Evolutionary conservation across 2,888 invertebrate species (phyloP).

Genomic region (Scaptomyza flava): DNA sequence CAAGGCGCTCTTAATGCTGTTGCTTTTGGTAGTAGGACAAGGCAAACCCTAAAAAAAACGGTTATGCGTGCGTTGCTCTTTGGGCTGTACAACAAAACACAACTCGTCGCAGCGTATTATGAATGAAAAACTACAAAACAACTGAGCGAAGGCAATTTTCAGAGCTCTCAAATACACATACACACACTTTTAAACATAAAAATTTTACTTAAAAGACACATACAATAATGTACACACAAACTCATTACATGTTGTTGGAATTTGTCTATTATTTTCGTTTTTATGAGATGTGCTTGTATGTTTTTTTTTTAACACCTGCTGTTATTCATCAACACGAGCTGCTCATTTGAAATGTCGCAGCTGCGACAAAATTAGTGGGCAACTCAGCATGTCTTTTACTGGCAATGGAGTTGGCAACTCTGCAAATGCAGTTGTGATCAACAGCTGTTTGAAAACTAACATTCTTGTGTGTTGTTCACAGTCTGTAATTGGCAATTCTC

Average conservation of each 20-base stretch:
- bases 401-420: slow-evolving; percentile 36
- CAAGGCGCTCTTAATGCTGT: slow-evolving; percentile 34
- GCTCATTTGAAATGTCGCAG: slow-evolving; percentile 36
- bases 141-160: slow-evolving; percentile 37
- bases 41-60: slow-evolving; percentile 56
- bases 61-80: slow-evolving; percentile 76
- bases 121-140: slow-evolving; percentile 58
- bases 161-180: slow-evolving; percentile 20
- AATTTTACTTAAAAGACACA: slow-evolving; percentile 10
- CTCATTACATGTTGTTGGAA: slow-evolving; percentile 27
- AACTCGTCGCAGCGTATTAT: slow-evolving; percentile 44
- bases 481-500: slow-evolving; percentile 9
- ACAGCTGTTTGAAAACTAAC: slow-evolving; percentile 48
- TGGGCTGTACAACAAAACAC: slow-evolving; percentile 43
- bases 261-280: slow-evolving; percentile 40
- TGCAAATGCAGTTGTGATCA: slow-evolving; percentile 52
- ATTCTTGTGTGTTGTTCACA: slow-evolving; percentile 19
- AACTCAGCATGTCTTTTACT: slow-evolving; percentile 22
- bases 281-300: slow-evolving; percentile 6
- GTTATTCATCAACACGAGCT: slow-evolving; percentile 62
- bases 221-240: slow-evolving; percentile 12
- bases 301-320: slow-evolving; percentile 72
- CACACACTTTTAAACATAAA: slow-evolving; percentile 12
- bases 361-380: slow-evolving; percentile 37
- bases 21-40: slow-evolving; percentile 43